Conservation (phyloP, 2,797 vertebrate genomes). For the Spinibarbus caldwelli region DNA sequence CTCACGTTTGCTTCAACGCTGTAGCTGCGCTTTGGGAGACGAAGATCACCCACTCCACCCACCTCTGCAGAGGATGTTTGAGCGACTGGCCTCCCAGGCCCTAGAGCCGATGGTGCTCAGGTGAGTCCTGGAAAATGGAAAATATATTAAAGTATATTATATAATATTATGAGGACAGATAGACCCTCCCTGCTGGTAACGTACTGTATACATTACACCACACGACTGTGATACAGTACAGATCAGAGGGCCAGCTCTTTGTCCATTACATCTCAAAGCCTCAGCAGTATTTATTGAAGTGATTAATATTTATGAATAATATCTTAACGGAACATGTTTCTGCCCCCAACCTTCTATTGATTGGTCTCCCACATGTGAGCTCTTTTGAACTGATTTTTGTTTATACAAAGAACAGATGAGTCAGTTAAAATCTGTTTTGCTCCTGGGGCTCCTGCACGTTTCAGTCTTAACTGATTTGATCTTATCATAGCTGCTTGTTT, state of each 20-base stretch:
- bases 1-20: slow-evolving; percentile 91
- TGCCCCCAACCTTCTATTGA: neutral
- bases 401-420: slow-evolving; percentile 21
- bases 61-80: slow-evolving; percentile 96
- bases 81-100: slow-evolving; percentile 94
- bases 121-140: slow-evolving; percentile 70
- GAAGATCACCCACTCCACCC: slow-evolving; percentile 96
- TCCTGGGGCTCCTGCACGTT: slow-evolving; percentile 5
- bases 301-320: neutral
- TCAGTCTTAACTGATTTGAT: slow-evolving; percentile 27
- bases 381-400: neutral
- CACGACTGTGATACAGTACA: neutral
- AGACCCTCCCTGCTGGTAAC: neutral
- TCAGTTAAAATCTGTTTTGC: slow-evolving; percentile 36
- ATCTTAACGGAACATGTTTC: neutral
- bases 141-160: neutral
- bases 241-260: neutral
- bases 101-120: slow-evolving; percentile 95
- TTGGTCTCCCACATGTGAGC: slow-evolving; percentile 7
- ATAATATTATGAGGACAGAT: neutral
- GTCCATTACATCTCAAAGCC: slow-evolving; percentile 4
- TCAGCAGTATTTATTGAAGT: neutral
- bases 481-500: slow-evolving; percentile 31
- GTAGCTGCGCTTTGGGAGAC: slow-evolving; percentile 90
- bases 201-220: neutral